Percentiles rank a stretch among this genome's conserved stretches.
These are phyloP conservation scores for Troglohyphantes excavatus DNA, from an alignment of 2,888 invertebrate genomes.

Conservation along the genomic window DNA sequence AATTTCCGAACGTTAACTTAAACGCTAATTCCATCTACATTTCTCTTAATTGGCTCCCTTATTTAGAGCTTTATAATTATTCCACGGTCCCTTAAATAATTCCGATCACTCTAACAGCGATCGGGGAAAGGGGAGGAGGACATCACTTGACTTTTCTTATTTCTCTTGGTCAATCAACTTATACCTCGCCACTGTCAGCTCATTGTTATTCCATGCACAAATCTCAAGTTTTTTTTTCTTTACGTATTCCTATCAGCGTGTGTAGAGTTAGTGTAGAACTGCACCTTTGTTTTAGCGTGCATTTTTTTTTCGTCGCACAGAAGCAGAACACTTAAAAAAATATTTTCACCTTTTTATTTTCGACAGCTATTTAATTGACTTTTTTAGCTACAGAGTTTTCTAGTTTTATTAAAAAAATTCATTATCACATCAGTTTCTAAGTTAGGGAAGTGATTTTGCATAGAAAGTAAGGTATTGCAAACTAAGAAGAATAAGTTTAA, in stretches of 20 bases:
- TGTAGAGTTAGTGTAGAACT: conserved; percentile 26
- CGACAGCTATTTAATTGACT: too few relatives aligned
- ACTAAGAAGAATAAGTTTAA: too few relatives aligned
- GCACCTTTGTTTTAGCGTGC: conserved; percentile 39
- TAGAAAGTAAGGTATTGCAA: too few relatives aligned
- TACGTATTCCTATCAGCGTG: conserved; percentile 31
- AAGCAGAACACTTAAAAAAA: too few relatives aligned
- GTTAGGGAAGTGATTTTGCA: too few relatives aligned
- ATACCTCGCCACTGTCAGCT: conserved; percentile 41
- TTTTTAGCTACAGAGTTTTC: too few relatives aligned
- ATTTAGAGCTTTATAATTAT: conserved; percentile 39
- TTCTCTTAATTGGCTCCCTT: conserved; percentile 9
- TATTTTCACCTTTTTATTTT: too few relatives aligned
- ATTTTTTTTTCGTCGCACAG: neutral
- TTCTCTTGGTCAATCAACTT: conserved; percentile 53
- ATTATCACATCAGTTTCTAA: too few relatives aligned
- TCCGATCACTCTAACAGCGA: conserved; percentile 27
- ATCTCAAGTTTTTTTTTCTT: conserved; percentile 17
- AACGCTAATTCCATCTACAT: too few relatives aligned
- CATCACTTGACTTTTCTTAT: conserved; percentile 16
- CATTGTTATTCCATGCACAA: conserved; percentile 53
- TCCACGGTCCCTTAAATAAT: conserved; percentile 47
- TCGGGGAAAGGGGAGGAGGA: conserved; percentile 2
- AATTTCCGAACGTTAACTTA: too few relatives aligned
- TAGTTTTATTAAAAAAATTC: too few relatives aligned